A percentile compares a stretch with the other conserved stretches of the same genome.
Conservation (phyloP, 2,888 invertebrate species). For the Cancer borealis region DNA sequence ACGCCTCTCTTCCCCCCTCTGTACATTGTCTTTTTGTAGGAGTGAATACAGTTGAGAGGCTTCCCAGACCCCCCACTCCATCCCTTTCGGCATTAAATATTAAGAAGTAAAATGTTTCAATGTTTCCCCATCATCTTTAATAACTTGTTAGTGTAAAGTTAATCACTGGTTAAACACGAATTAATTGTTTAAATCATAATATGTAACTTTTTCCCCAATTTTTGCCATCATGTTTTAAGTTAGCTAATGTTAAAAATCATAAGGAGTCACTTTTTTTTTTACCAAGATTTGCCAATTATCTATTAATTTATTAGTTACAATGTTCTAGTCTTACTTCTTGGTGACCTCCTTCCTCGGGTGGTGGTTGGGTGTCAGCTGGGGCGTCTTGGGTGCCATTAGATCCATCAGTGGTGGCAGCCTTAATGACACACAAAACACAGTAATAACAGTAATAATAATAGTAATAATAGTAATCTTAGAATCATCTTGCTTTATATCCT, state of each 20-base stretch:
- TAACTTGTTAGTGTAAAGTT: no score
- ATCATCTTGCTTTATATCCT: not conserved
- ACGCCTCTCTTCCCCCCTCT: no score
- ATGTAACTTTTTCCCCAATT: no score
- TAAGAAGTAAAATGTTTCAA: not conserved
- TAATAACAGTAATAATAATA: not conserved
- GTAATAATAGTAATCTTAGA: not conserved
- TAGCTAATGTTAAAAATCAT: no score
- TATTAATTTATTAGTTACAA: not conserved
- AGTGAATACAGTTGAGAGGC: no score
- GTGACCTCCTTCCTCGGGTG: constrained; percentile 62
- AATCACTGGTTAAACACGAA: no score
- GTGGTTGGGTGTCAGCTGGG: constrained; percentile 41
- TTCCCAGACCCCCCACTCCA: no score
- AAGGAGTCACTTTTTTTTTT: no score
- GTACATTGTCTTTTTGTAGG: no score
- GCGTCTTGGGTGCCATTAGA: constrained; percentile 25
- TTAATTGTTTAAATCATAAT: no score
- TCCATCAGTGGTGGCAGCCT: constrained; percentile 39
- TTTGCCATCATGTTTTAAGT: no score
- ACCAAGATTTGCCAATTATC: not conserved
- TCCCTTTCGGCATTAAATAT: not conserved
- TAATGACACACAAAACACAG: not conserved
- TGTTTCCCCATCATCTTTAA: not conserved
- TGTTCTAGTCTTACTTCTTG: constrained; percentile 53